These are phyloP conservation scores for Myotis daubentonii DNA, from an alignment of 2,797 vertebrate species.

Conservation along the genomic window DNA sequence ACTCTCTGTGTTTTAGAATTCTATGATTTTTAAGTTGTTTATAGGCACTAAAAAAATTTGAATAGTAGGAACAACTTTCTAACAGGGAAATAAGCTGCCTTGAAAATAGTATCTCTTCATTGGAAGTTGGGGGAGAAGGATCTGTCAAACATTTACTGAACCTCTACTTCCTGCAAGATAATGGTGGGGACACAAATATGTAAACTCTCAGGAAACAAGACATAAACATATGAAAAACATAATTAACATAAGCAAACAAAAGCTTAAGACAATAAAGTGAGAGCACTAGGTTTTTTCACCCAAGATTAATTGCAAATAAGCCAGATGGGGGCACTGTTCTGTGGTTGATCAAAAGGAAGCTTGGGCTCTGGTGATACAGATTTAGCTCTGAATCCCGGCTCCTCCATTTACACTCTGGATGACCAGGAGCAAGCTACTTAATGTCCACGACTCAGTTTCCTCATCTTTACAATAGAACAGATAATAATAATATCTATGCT, in stretches of 20 bases:
- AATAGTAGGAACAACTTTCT: conserved; percentile 16
- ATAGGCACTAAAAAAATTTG: background rate
- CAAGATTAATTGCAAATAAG: background rate
- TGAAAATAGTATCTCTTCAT: background rate
- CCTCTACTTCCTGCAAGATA: background rate
- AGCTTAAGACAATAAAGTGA: background rate
- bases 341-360: background rate
- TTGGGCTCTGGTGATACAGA: background rate
- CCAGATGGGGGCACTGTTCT: background rate
- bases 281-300: background rate
- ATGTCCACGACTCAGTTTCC: background rate
- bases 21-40: background rate
- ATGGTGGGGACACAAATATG: background rate
- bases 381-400: background rate
- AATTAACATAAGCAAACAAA: background rate
- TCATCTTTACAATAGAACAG: background rate
- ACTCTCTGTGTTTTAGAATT: background rate
- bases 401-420: background rate
- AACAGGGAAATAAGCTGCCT: background rate
- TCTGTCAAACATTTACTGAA: background rate
- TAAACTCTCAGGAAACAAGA: conserved; percentile 16
- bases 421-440: background rate
- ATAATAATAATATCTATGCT: background rate
- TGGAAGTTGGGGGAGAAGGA: background rate
- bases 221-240: background rate